These are phyloP conservation scores for Rana temporaria DNA, from an alignment of 2,113 vertebrate species.

Conservation along the genomic window DNA sequence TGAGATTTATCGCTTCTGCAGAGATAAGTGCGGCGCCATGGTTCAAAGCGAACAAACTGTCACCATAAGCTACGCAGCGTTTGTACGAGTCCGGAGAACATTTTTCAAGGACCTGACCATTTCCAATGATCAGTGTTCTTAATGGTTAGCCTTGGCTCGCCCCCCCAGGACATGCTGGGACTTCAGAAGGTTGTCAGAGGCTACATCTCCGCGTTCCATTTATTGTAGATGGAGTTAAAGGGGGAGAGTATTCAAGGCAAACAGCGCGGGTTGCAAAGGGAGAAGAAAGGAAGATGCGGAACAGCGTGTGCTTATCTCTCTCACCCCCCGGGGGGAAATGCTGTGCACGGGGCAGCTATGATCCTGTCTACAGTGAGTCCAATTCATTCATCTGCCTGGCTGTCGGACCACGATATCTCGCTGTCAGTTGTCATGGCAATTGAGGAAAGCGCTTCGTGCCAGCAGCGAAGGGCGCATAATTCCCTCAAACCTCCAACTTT, in stretches of 20 bases:
- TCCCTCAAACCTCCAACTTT: neutral
- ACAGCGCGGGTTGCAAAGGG: neutral
- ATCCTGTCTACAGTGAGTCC: conserved; percentile 30
- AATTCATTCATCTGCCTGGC: conserved; percentile 41
- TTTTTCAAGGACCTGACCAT: no score
- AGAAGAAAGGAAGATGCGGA: neutral
- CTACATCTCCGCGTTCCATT: no score
- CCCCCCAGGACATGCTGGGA: no score
- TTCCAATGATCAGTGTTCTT: no score
- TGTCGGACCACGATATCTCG: conserved; percentile 35
- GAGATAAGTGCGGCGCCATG: no score
- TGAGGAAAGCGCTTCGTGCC: conserved; percentile 19
- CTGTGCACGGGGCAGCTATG: conserved; percentile 37
- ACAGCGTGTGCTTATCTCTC: conserved; percentile 42
- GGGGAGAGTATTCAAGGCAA: neutral
- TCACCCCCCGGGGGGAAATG: conserved; percentile 32
- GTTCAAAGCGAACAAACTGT: no score
- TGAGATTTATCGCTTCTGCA: no score
- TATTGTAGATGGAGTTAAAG: neutral
- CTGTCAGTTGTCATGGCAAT: conserved; percentile 52
- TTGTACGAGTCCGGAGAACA: no score
- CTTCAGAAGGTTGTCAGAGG: no score
- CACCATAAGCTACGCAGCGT: no score
- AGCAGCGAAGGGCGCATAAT: neutral
- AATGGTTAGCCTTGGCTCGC: no score